Evolutionary conservation across 2,888 invertebrate species (phyloP).

Genomic region (Diaperis boleti): DNA sequence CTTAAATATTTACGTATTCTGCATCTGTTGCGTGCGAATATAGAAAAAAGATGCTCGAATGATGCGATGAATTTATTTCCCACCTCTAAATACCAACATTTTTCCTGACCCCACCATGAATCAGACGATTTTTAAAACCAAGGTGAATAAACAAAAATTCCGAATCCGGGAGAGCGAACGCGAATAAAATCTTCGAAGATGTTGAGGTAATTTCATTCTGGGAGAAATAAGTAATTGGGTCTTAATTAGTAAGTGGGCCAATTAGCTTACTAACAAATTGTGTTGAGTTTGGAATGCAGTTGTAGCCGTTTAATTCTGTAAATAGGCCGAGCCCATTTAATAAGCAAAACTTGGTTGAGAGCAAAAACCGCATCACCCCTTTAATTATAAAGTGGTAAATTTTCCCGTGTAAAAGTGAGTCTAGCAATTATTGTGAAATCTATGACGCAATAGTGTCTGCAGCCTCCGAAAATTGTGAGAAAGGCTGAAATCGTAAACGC

Average conservation of each 20-base stretch:
- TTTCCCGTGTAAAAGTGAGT: slow-evolving; percentile 22
- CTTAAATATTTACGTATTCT: neutral
- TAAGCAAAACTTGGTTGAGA: slow-evolving; percentile 35
- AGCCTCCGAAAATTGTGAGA: slow-evolving; percentile 43
- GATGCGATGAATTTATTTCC: neutral
- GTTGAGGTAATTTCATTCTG: neutral
- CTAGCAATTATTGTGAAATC: slow-evolving; percentile 41
- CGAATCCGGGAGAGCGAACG: neutral
- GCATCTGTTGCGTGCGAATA: neutral
- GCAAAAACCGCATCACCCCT: slow-evolving; percentile 35
- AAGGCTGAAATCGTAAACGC: slow-evolving; percentile 43
- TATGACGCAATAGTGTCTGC: slow-evolving; percentile 41
- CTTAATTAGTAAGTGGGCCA: slow-evolving; percentile 37
- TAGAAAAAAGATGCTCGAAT: neutral
- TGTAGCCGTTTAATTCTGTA: slow-evolving; percentile 35
- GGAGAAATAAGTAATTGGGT: slow-evolving; percentile 30
- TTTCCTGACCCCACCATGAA: neutral
- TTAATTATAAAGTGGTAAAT: slow-evolving; percentile 32
- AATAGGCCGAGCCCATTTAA: slow-evolving; percentile 35
- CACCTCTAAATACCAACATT: neutral
- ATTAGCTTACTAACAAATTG: slow-evolving; percentile 36
- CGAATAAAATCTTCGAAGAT: neutral
- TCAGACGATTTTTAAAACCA: neutral
- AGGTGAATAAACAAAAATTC: neutral
- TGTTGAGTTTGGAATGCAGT: slow-evolving; percentile 32